These are phyloP conservation scores for Coenonympha glycerion DNA, from an alignment of 2,888 invertebrate species.

Conservation along the genomic window DNA sequence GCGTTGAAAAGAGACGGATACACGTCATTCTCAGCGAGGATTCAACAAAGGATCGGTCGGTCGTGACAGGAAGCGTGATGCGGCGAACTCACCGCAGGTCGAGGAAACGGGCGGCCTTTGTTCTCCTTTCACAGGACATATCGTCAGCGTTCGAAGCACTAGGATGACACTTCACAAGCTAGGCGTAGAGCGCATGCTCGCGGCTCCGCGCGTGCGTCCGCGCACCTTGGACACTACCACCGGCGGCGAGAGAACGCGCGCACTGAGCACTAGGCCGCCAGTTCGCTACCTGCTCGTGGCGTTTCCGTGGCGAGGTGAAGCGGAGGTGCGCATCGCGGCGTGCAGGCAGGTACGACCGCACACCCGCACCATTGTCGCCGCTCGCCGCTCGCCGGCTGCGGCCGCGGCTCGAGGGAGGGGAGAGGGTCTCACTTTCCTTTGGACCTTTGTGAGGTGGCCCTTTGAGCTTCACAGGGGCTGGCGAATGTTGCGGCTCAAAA, in stretches of 20 bases:
- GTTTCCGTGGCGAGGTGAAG: conserved; percentile 61
- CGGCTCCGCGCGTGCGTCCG: conserved; percentile 56
- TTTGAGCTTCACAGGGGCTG: conserved; percentile 2
- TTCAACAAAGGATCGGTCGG: conserved; percentile 65
- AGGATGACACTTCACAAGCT: conserved; percentile 64
- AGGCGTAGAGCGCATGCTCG: conserved; percentile 61
- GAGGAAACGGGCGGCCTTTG: conserved; percentile 70
- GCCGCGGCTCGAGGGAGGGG: conserved; percentile 28
- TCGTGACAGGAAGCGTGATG: conserved; percentile 58
- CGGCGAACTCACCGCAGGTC: conserved; percentile 72
- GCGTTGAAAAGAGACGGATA: conserved; percentile 66
- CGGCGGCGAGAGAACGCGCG: conserved; percentile 73
- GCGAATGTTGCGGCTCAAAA: conserved; percentile 17
- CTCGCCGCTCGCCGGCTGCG: conserved; percentile 28
- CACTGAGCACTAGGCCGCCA: conserved; percentile 50
- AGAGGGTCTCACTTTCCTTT: conserved; percentile 23
- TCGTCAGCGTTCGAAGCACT: conserved; percentile 59
- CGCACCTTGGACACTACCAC: conserved; percentile 71
- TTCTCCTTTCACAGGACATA: conserved; percentile 75
- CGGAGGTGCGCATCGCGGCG: conserved; percentile 72
- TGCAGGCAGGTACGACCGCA: conserved; percentile 41
- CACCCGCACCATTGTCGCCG: conserved; percentile 39
- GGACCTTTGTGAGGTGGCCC: conserved; percentile 20
- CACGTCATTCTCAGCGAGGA: conserved; percentile 59
- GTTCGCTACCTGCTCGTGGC: conserved; percentile 56